phyloP scores from a whole-genome alignment of 30 jellyfish, hydroid and myxozoan genomes.

The Hydractinia echinata region DNA sequence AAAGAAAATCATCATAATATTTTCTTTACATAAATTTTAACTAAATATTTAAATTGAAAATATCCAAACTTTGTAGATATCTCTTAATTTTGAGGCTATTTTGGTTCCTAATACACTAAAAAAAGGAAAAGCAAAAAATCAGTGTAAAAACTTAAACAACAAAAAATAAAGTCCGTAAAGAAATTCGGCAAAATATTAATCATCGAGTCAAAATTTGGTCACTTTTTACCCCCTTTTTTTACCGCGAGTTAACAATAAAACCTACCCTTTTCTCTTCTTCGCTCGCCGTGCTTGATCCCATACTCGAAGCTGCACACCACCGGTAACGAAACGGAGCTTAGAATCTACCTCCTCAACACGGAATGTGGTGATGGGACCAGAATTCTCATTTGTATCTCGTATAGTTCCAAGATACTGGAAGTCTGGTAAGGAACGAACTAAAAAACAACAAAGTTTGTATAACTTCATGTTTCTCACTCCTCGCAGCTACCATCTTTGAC shows the following conservation, averaged over 20 bases:
- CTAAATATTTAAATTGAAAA: too few species aligned
- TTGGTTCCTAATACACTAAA: too few species aligned
- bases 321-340: conserved; percentile 53
- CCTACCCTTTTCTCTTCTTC: conserved; percentile 24
- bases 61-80: too few species aligned
- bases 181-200: background rate
- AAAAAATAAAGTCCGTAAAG: background rate
- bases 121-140: background rate
- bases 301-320: conserved; percentile 75
- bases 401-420: conserved; percentile 82
- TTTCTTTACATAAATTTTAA: too few species aligned
- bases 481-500: too few species aligned
- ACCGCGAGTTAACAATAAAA: background rate
- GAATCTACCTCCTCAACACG: conserved; percentile 23
- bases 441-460: background rate
- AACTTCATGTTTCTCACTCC: background rate
- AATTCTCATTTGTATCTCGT: conserved; percentile 36
- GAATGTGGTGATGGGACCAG: conserved; percentile 27
- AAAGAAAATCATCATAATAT: too few species aligned
- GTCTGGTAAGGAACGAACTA: conserved; percentile 80
- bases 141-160: background rate
- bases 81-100: too few species aligned
- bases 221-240: background rate
- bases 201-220: background rate
- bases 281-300: conserved; percentile 56